Evolutionary conservation across 1,140 invertebrate genomes (phyloP).

Genomic region (Paramacrobiotus metropolitanus): DNA sequence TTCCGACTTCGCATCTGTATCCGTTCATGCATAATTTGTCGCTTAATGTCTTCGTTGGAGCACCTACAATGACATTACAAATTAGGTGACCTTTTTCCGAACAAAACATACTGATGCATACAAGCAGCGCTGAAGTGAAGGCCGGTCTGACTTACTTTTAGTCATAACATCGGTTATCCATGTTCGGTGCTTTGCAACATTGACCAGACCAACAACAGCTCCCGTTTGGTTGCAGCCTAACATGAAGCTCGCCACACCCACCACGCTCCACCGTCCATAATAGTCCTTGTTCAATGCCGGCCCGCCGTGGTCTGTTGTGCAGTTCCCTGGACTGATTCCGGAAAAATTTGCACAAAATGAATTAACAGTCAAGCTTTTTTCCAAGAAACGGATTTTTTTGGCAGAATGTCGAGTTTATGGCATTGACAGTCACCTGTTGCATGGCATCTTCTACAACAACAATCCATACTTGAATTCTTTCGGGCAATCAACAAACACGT

Average conservation of each 20-base stretch:
- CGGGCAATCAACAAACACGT: too few species aligned
- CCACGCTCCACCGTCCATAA: not conserved
- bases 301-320: not conserved
- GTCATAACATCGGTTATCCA: not conserved
- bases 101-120: too few species aligned
- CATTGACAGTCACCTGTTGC: not conserved
- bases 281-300: not conserved
- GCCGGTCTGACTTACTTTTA: not conserved
- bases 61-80: too few species aligned
- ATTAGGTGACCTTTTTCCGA: too few species aligned
- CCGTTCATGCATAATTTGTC: not conserved
- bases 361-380: too few species aligned
- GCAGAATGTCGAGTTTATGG: not conserved
- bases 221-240: not conserved
- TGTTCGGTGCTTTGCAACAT: not conserved
- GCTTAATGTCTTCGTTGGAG: too few species aligned
- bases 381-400: slow-evolving; percentile 1
- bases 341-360: not conserved
- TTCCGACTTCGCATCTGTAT: not conserved
- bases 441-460: not conserved
- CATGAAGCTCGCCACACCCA: not conserved
- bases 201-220: not conserved
- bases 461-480: not conserved
- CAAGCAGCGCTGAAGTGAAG: too few species aligned
- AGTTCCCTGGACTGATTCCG: not conserved